phyloP scores from a whole-genome alignment of 2,113 vertebrate genomes.

The Grantiella picta region DNA sequence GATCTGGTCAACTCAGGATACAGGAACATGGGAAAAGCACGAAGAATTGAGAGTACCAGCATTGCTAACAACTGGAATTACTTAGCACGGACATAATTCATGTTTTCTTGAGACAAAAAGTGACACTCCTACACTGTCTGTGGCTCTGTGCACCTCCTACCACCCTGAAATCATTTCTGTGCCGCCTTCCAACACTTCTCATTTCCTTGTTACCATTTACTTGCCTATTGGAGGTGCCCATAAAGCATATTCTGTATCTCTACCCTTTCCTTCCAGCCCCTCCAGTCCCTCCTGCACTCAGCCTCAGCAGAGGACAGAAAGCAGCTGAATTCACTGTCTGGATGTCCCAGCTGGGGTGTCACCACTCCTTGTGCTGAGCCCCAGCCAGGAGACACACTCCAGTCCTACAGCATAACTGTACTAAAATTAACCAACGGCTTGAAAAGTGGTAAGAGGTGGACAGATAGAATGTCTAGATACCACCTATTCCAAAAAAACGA shows the following conservation, averaged over 20 bases:
- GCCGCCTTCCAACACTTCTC: not conserved
- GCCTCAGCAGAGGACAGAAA: not conserved
- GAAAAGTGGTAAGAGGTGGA: not conserved
- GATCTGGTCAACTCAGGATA: not conserved
- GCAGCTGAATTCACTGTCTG: not conserved
- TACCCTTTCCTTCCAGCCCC: not conserved
- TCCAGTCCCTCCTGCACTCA: not conserved
- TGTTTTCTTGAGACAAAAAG: not conserved
- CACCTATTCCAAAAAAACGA: not conserved
- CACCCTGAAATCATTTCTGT: not conserved
- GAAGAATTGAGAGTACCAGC: not conserved
- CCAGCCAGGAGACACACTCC: not conserved
- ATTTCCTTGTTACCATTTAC: not conserved
- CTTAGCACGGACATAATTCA: not conserved
- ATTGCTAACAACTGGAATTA: not conserved
- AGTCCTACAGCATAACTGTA: not conserved
- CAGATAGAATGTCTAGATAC: not conserved
- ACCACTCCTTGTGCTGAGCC: not conserved
- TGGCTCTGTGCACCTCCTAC: not conserved
- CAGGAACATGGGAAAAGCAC: not conserved
- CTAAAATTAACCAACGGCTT: not conserved
- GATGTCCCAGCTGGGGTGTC: not conserved
- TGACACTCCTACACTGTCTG: not conserved
- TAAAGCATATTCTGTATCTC: not conserved
- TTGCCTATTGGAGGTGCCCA: not conserved